A percentile compares a stretch with the other conserved stretches of the same genome.
Evolutionary conservation across 2,113 vertebrate genomes (phyloP).

Genomic region (Macquaria ambigua): DNA sequence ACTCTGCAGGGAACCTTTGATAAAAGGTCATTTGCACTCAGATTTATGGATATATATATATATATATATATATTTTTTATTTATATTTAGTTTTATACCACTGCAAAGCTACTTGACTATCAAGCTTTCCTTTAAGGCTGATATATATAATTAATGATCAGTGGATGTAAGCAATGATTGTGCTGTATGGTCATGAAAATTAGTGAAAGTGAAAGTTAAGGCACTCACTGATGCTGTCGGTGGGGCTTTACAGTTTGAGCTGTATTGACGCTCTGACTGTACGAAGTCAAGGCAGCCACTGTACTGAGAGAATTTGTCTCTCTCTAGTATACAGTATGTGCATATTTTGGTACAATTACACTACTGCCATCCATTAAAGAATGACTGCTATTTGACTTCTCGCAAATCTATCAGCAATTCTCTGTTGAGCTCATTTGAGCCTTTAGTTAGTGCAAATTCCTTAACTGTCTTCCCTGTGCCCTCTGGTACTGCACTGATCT

Average conservation of each 20-base stretch:
- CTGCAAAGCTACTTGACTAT: neutral
- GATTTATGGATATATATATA: no score
- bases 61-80: no score
- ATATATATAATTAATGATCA: neutral
- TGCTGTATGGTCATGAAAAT: neutral
- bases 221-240: neutral
- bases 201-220: no score
- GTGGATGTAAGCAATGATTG: neutral
- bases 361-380: neutral
- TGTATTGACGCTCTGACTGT: neutral
- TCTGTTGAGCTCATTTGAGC: conserved; percentile 42
- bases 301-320: neutral
- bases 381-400: neutral
- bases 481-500: conserved; percentile 34
- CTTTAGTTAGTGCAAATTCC: conserved; percentile 22
- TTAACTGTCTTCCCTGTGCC: neutral
- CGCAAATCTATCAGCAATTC: conserved; percentile 3
- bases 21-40: no score
- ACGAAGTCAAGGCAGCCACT: neutral
- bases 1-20: no score
- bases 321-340: neutral
- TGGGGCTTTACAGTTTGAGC: neutral
- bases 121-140: neutral
- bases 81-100: no score
- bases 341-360: neutral